Evolutionary conservation across 2,113 vertebrate genomes (phyloP).

Genomic region (Dryoscopus gambensis): DNA sequence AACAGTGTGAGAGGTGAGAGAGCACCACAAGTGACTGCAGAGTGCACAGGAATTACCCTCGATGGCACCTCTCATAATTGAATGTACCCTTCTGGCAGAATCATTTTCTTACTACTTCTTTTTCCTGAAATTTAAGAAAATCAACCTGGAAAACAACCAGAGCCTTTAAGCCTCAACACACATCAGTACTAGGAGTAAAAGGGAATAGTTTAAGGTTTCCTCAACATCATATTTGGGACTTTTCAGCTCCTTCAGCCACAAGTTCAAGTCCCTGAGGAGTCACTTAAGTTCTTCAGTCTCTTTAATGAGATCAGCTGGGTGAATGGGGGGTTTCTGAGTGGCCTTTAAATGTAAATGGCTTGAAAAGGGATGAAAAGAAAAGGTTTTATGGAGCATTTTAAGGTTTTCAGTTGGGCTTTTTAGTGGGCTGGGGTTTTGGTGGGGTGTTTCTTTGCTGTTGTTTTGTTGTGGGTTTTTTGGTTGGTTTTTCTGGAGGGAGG

Average conservation of each 20-base stretch:
- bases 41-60: accelerated
- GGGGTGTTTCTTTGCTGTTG: background rate
- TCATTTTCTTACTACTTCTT: background rate
- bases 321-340: background rate
- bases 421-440: background rate
- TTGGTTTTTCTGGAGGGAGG: background rate
- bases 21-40: background rate
- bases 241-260: background rate
- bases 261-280: constrained; percentile 2
- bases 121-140: background rate
- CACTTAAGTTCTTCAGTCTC: background rate
- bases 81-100: background rate
- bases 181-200: accelerated
- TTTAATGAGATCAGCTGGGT: background rate
- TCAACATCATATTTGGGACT: background rate
- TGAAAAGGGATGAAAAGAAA: background rate
- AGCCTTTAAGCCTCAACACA: background rate
- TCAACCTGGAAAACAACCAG: background rate
- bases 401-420: background rate
- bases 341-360: background rate
- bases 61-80: background rate
- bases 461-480: background rate
- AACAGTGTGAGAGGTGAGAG: background rate
- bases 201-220: background rate
- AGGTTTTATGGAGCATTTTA: background rate